Base-by-base conservation (phyloP, 2,888 invertebrate genomes). In the Homarus gammarus region DNA sequence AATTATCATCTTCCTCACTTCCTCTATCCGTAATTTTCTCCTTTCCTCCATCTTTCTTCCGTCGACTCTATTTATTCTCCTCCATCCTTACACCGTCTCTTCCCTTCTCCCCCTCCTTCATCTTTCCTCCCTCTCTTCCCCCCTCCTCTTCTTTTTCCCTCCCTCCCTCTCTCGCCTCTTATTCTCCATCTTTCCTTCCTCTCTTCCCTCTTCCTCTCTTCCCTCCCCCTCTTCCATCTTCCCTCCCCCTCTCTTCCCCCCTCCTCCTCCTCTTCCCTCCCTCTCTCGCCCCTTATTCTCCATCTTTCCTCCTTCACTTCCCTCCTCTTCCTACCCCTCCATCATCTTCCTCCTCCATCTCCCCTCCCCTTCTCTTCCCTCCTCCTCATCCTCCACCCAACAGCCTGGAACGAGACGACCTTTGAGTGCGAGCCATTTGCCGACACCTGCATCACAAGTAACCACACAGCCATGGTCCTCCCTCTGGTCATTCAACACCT, bases 391-490 rank as follows among this genome's bases (percentile, higher is more conserved):
- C 12, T 5, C 0, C 38, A 33, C n/a, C 61, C 94, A 94, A 64
- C 94, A 99, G 99, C 97, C 84, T 99, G 99, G 99, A 98, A 98
- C 94, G 97, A 97, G 94, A 99, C 99, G 0, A 97, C 94, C 0
- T 99, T 97, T 94, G 93, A 93, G 0, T 95, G 95, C 3, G 95
- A 95, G 22, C 96, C 27, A 22, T n/a, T n/a, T n/a, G 56, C 64
- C 2, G 90, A 64, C 1, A 84, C 90, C 5, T 87, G 92, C 89
- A 82, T 92, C 94, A 2, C 87, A 31, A 88, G 90, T 10, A 93
- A 94, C 72, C 93, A 99, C 94, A 97, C 97, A 0, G 98, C 97
- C 93, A 97, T 99, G 97, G 98, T 99, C 93, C 95, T 99, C 92
- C 99, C 99, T 75, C 96, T 92, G 15, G 99, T 99, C 81, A 95